phyloP scores from a whole-genome alignment of 2,113 vertebrate genomes.

The Alligator mississippiensis region DNA sequence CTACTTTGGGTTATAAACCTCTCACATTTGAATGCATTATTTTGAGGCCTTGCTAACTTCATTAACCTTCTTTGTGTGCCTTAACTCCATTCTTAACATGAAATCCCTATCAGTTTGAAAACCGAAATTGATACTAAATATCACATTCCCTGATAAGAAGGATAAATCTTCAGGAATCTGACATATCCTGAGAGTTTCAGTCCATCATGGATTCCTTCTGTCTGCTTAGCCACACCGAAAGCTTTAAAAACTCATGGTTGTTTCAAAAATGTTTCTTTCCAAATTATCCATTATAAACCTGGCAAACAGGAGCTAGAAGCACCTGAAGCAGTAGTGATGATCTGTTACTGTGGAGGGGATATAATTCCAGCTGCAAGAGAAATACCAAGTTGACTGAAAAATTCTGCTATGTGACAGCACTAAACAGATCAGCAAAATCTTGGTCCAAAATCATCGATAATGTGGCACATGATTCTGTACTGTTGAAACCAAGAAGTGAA shows the following conservation, averaged over 20 bases:
- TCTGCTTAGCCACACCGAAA: not conserved
- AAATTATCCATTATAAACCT: not conserved
- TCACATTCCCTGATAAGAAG: not conserved
- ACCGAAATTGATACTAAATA: not conserved
- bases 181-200: not conserved
- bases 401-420: not conserved
- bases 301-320: too few relatives aligned
- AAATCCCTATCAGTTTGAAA: not conserved
- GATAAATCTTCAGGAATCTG: not conserved
- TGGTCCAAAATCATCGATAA: not conserved
- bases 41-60: not conserved
- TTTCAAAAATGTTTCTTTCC: not conserved
- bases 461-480: not conserved
- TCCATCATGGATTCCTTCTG: rapidly evolving
- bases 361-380: not conserved
- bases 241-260: not conserved
- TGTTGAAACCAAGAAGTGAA: not conserved
- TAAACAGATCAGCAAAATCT: not conserved
- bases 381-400: not conserved
- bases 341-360: not conserved
- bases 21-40: not conserved
- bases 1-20: not conserved
- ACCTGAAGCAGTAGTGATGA: not conserved
- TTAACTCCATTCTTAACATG: not conserved
- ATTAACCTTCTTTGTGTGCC: not conserved